A percentile compares a stretch with the other conserved stretches of the same genome.
phyloP scores from a whole-genome alignment of 37 sponge, comb jelly and placozoan species.

The Agelas oroides region DNA sequence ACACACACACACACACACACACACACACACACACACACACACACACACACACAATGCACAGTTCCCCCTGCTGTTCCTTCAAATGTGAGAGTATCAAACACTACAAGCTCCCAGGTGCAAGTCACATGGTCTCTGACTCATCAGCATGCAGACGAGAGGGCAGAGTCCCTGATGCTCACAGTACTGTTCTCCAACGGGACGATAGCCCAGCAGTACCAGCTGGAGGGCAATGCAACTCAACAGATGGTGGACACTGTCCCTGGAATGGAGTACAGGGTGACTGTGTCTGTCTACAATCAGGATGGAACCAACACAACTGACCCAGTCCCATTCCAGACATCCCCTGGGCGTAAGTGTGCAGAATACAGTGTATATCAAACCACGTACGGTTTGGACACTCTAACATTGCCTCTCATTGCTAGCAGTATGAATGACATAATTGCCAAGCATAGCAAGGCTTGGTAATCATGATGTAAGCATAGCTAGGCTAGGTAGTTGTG shows the following conservation, averaged over 20 bases:
- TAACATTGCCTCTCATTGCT: too few species aligned
- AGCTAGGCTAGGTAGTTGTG: too few species aligned
- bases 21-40: too few species aligned
- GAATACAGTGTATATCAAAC: too few species aligned
- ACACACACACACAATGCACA: too few species aligned
- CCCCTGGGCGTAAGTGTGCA: too few species aligned
- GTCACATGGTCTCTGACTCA: conserved; percentile 15
- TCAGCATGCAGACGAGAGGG: background rate
- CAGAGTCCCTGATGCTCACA: background rate
- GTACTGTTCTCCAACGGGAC: background rate
- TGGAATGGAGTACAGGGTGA: background rate
- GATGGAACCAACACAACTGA: background rate
- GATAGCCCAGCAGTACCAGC: background rate
- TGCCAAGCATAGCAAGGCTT: too few species aligned
- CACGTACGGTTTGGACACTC: too few species aligned
- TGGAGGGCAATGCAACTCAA: background rate
- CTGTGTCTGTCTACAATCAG: background rate
- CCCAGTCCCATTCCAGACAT: background rate
- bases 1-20: too few species aligned
- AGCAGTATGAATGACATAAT: too few species aligned
- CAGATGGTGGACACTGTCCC: background rate
- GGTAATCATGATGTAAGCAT: too few species aligned
- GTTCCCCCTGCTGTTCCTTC: background rate
- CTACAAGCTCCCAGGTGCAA: background rate
- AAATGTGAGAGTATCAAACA: background rate